Evolutionary conservation across 2,113 vertebrate genomes (phyloP).

Genomic region (Macroglossus sobrinus): DNA sequence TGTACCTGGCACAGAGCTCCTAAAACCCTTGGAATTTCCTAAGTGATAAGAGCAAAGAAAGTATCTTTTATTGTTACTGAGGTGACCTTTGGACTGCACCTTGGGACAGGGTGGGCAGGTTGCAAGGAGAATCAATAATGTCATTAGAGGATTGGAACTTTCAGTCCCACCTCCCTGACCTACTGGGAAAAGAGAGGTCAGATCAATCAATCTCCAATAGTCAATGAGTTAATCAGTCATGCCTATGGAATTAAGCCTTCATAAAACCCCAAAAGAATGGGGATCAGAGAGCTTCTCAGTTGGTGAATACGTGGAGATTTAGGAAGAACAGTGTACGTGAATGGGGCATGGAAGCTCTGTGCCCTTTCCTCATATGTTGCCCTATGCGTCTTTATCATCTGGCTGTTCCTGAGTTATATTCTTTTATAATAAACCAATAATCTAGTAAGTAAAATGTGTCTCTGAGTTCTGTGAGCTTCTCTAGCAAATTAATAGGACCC

Average conservation of each 20-base stretch:
- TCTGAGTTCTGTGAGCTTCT: neutral
- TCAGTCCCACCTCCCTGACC: neutral
- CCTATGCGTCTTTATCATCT: neutral
- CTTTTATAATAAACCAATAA: neutral
- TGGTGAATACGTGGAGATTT: neutral
- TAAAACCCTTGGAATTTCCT: neutral
- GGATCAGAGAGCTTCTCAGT: neutral
- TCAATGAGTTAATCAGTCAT: neutral
- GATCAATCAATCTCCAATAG: neutral
- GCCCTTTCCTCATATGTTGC: neutral
- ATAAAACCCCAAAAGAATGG: neutral
- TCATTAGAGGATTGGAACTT: neutral
- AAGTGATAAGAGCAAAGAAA: neutral
- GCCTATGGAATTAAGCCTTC: neutral
- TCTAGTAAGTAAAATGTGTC: neutral
- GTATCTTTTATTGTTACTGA: neutral
- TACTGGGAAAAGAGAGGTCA: neutral
- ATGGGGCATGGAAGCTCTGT: neutral
- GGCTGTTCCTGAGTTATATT: neutral
- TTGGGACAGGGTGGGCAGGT: neutral
- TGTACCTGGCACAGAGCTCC: neutral
- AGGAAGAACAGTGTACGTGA: neutral
- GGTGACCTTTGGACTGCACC: neutral
- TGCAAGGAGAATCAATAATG: neutral
- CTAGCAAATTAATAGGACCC: neutral